Conservation (phyloP, 2,797 vertebrate species). For the Thamnophis elegans region DNA sequence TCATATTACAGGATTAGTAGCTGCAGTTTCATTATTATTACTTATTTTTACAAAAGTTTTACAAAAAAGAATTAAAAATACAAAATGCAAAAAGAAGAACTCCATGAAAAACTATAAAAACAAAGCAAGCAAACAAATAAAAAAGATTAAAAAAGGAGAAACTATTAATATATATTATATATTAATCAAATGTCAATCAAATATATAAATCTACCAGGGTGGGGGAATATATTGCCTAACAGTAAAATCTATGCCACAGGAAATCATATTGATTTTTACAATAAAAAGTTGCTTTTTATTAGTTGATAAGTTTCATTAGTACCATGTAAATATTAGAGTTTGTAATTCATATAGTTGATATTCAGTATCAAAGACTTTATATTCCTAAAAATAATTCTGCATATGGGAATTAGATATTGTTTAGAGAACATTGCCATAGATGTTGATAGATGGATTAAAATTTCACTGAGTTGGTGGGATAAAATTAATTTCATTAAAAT, state of each 20-base stretch:
- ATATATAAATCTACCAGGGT: not conserved
- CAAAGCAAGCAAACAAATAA: not conserved
- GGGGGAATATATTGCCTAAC: not conserved
- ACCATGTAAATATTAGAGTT: not conserved
- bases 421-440: not conserved
- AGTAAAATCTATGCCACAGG: not conserved
- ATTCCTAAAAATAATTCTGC: too few species aligned
- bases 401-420: not conserved
- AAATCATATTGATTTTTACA: not conserved
- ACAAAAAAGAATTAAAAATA: not conserved
- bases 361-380: too few species aligned
- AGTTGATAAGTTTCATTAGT: not conserved
- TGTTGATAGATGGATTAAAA: not conserved
- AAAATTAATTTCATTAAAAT: not conserved
- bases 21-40: not conserved
- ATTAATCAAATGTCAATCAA: not conserved
- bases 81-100: not conserved
- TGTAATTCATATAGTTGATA: not conserved
- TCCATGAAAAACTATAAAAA: not conserved
- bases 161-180: not conserved
- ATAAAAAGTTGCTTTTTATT: not conserved
- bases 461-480: not conserved
- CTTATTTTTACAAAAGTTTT: not conserved
- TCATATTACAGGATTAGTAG: not conserved
- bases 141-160: not conserved